Conservation (phyloP, 1,140 invertebrate species). For the Dendroctonus ponderosae region DNA sequence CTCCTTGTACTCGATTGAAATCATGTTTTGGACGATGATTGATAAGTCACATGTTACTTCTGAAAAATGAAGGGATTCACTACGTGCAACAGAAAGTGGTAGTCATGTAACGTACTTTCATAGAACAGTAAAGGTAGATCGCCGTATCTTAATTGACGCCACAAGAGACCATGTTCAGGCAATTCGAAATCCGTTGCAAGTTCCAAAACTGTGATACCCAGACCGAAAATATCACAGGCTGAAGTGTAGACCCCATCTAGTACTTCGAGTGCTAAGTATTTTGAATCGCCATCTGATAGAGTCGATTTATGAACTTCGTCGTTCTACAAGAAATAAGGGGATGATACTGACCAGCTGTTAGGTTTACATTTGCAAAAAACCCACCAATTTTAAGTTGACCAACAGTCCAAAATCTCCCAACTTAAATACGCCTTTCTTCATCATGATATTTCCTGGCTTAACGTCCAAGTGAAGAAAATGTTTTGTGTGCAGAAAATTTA, state of each 20-base stretch:
- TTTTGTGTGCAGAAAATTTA: conserved; percentile 39
- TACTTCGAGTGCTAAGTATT: conserved; percentile 73
- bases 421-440: conserved; percentile 64
- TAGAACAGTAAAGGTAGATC: conserved; percentile 31
- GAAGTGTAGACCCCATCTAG: conserved; percentile 63
- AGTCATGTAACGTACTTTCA: conserved; percentile 30
- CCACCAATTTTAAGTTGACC: conserved; percentile 62
- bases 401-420: conserved; percentile 75
- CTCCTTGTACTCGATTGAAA: conserved; percentile 14
- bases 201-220: conserved; percentile 74
- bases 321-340: conserved; percentile 8
- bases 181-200: conserved; percentile 69
- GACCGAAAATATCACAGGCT: conserved; percentile 64
- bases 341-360: background rate
- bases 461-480: conserved; percentile 74
- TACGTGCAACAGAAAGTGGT: background rate
- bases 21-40: conserved; percentile 32
- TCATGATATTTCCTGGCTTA: conserved; percentile 75
- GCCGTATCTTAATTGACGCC: conserved; percentile 63
- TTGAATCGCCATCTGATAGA: conserved; percentile 69
- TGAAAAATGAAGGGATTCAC: conserved; percentile 10
- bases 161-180: conserved; percentile 64
- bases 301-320: conserved; percentile 27
- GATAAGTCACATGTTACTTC: conserved; percentile 16
- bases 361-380: conserved; percentile 27